phyloP scores from a whole-genome alignment of 2,888 invertebrate genomes.

The Cosmia pyralina region DNA sequence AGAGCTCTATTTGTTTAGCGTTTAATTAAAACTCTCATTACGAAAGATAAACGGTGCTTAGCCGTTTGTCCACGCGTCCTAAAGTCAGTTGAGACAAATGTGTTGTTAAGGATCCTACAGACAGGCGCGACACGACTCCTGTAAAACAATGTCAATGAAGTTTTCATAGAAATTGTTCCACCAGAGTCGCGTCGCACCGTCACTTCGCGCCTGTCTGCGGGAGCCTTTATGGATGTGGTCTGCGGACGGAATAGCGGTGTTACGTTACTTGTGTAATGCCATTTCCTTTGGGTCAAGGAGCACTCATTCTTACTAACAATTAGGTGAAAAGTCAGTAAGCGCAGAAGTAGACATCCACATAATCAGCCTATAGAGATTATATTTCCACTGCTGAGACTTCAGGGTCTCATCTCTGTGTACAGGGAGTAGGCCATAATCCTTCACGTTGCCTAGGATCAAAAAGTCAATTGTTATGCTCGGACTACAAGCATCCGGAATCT shows the following conservation, averaged over 20 bases:
- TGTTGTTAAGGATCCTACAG: not conserved
- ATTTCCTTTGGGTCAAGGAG: conserved; percentile 42
- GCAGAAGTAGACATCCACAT: not conserved
- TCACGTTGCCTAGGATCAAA: not conserved
- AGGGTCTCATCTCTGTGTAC: not conserved
- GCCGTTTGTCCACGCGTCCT: conserved; percentile 33
- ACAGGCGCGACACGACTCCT: too few species aligned
- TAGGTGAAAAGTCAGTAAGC: conserved; percentile 10
- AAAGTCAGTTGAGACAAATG: conserved; percentile 37
- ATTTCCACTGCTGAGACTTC: too few species aligned
- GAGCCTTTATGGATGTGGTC: not conserved
- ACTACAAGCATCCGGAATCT: too few species aligned
- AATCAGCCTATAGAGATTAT: not conserved
- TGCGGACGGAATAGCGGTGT: conserved; percentile 17
- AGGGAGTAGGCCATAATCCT: not conserved
- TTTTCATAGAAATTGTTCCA: too few species aligned
- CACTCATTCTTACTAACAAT: conserved; percentile 5
- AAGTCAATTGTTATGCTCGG: too few species aligned
- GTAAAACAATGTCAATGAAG: too few species aligned
- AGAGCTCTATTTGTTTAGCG: conserved; percentile 12
- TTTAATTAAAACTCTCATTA: conserved; percentile 44
- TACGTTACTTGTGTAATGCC: conserved; percentile 28
- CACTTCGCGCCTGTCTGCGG: too few species aligned
- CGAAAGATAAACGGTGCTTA: conserved; percentile 9
- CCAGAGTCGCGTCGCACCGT: too few species aligned